Percentiles rank a stretch among this genome's conserved stretches.
These are phyloP conservation scores for Tauraco hartlaubi DNA, from an alignment of 2,797 vertebrate species.

Conservation along the genomic window DNA sequence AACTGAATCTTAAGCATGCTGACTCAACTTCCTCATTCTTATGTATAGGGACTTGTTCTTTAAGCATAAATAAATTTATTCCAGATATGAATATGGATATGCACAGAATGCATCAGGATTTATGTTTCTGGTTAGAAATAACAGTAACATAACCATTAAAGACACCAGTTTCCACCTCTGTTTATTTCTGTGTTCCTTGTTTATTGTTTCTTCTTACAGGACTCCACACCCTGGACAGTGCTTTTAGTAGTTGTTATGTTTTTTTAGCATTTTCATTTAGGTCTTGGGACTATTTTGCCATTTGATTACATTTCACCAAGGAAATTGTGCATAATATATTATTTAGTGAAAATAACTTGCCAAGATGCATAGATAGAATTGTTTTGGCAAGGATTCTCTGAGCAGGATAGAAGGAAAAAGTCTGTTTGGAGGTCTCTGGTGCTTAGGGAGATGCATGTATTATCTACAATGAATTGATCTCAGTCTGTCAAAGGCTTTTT, in stretches of 20 bases:
- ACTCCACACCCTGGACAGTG: not conserved
- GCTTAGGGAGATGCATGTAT: not conserved
- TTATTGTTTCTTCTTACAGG: not conserved
- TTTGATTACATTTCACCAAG: not conserved
- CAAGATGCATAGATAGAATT: not conserved
- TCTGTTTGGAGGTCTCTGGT: not conserved
- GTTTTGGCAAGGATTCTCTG: not conserved
- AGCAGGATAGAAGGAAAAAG: not conserved
- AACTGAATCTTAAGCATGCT: not conserved
- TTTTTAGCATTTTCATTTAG: not conserved
- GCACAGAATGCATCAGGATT: not conserved
- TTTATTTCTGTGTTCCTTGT: not conserved
- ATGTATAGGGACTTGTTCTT: not conserved
- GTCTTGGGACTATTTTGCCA: not conserved
- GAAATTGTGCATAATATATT: not conserved
- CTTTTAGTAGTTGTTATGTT: not conserved
- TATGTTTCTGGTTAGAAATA: slow-evolving; percentile 12
- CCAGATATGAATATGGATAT: not conserved
- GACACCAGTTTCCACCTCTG: not conserved
- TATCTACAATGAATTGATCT: slow-evolving; percentile 32
- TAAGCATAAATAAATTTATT: slow-evolving; percentile 9
- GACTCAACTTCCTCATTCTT: not conserved
- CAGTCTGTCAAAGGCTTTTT: not conserved
- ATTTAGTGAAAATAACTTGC: not conserved
- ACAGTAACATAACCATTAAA: not conserved